These are phyloP conservation scores for Diabrotica virgifera DNA, from an alignment of 1,140 invertebrate genomes.

Conservation along the genomic window DNA sequence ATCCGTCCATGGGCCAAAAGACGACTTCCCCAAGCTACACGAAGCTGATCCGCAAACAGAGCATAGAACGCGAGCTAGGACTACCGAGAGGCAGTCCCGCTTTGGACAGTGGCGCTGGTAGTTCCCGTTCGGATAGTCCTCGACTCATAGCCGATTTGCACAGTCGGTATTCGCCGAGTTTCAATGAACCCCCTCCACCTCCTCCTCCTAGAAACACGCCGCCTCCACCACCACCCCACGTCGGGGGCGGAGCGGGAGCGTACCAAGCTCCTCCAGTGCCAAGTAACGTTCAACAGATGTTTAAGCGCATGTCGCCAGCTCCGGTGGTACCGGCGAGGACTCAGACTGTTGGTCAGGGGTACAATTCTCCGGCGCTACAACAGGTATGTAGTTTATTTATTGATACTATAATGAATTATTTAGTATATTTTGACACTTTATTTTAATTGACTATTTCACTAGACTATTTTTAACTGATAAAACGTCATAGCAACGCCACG, in stretches of 20 bases:
- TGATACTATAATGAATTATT: no score
- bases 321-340: slow-evolving; percentile 57
- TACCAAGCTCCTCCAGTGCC: slow-evolving; percentile 52
- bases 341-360: slow-evolving; percentile 52
- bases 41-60: slow-evolving; percentile 82
- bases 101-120: slow-evolving; percentile 80
- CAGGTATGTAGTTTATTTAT: slow-evolving; percentile 41
- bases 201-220: slow-evolving; percentile 62
- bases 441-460: not conserved
- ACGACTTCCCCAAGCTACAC: slow-evolving; percentile 53
- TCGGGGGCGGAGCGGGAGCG: slow-evolving; percentile 32
- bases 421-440: not conserved
- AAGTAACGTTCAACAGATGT: slow-evolving; percentile 73
- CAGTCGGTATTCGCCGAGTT: slow-evolving; percentile 65
- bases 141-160: slow-evolving; percentile 54
- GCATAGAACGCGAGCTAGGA: slow-evolving; percentile 75
- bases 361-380: slow-evolving; percentile 49
- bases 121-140: slow-evolving; percentile 85
- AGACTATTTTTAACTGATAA: no score
- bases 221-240: slow-evolving; percentile 64
- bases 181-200: slow-evolving; percentile 65
- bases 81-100: slow-evolving; percentile 80
- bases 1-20: slow-evolving; percentile 10
- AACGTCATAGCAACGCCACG: no score
- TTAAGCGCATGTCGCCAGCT: slow-evolving; percentile 81